These are phyloP conservation scores for Virgularia gustaviana DNA, from an alignment of 92 coral and sea anemone species.

Conservation along the genomic window DNA sequence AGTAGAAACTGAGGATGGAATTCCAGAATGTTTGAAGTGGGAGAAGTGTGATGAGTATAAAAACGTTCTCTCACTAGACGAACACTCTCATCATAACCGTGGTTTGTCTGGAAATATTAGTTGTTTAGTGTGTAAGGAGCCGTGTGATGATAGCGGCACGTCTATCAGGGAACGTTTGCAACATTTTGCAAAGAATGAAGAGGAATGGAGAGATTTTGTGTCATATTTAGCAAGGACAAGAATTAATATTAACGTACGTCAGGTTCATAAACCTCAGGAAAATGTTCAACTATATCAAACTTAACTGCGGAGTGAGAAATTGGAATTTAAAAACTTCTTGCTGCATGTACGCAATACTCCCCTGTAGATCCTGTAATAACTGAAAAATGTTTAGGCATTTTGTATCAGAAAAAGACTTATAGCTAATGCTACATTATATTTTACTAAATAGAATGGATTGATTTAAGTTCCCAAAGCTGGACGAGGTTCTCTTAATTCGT, in stretches of 20 bases:
- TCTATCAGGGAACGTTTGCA: not conserved
- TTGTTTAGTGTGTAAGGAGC: conserved; percentile 15
- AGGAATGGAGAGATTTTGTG: conserved; percentile 75
- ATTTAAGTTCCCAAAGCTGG: too few relatives aligned
- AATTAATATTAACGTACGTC: conserved; percentile 88
- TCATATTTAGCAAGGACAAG: conserved; percentile 79
- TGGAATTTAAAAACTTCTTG: too few relatives aligned
- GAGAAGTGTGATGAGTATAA: conserved; percentile 1
- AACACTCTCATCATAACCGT: not conserved
- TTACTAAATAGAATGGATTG: too few relatives aligned
- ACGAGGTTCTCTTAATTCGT: too few relatives aligned
- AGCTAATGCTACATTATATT: too few relatives aligned
- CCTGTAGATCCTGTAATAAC: too few relatives aligned
- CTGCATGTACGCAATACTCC: too few relatives aligned
- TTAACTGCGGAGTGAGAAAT: too few relatives aligned
- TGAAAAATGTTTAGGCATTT: too few relatives aligned
- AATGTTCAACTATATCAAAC: conserved; percentile 40
- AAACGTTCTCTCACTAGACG: not conserved
- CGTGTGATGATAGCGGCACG: not conserved
- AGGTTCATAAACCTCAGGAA: conserved; percentile 76
- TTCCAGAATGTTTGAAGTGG: conserved; percentile 79
- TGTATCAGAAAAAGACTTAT: too few relatives aligned
- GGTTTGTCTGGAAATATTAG: not conserved
- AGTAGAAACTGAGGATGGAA: conserved; percentile 57
- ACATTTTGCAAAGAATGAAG: conserved; percentile 26